These are phyloP conservation scores for Polyommatus icarus DNA, from an alignment of 2,888 invertebrate species.

Conservation along the genomic window DNA sequence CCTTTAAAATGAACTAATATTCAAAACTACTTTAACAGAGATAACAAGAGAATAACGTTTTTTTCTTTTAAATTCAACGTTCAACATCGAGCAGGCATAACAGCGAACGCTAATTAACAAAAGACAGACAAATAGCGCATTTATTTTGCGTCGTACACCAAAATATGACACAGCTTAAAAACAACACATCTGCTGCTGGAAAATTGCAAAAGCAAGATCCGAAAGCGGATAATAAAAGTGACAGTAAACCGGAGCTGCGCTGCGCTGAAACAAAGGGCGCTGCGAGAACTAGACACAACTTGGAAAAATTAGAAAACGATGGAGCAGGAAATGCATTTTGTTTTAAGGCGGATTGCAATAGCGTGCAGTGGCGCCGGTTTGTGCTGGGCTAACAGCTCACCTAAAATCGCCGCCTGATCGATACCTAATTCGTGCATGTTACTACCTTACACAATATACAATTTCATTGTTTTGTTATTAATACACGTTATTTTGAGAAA, in stretches of 20 bases:
- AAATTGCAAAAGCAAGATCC: conserved; percentile 41
- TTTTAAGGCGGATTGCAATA: conserved; percentile 40
- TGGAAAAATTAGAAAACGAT: conserved; percentile 72
- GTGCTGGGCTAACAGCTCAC: conserved; percentile 32
- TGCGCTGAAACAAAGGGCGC: conserved; percentile 63
- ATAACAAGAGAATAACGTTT: not conserved
- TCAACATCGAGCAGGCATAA: not conserved
- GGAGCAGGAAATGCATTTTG: conserved; percentile 69
- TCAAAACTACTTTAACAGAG: not conserved
- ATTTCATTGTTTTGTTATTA: conserved; percentile 13
- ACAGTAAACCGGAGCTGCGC: conserved; percentile 65
- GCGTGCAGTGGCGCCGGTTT: conserved; percentile 35
- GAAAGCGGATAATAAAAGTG: conserved; percentile 63
- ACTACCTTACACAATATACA: conserved; percentile 19
- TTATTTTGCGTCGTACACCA: conserved; percentile 18
- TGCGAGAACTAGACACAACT: conserved; percentile 59
- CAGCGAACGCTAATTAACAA: conserved; percentile 23
- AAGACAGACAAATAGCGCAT: conserved; percentile 7
- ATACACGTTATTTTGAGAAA: not conserved
- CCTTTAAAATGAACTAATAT: conserved; percentile 13
- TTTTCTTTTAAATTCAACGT: not conserved
- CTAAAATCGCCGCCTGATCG: conserved; percentile 31
- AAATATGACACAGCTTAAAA: conserved; percentile 28
- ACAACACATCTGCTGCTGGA: conserved; percentile 27
- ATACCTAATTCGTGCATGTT: conserved; percentile 32